These are phyloP conservation scores for Rallus limicola DNA, from an alignment of 2,113 vertebrate species.

Conservation along the genomic window DNA sequence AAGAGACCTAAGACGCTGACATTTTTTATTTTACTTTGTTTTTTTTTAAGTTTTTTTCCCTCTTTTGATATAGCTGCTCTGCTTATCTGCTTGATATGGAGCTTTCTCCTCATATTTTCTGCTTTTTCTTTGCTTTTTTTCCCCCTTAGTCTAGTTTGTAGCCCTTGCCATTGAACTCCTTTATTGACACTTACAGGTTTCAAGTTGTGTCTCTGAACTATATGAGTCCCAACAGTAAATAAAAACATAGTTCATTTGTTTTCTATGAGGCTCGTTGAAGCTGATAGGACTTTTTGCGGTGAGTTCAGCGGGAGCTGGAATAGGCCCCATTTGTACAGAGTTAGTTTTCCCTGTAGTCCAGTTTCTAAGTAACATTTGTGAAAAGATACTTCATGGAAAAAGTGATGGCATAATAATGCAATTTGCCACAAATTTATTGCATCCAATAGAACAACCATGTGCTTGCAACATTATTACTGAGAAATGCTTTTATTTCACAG, in stretches of 20 bases:
- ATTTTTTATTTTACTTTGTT: not conserved
- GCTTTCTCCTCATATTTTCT: not conserved
- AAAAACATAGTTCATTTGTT: not conserved
- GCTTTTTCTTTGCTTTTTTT: too few species aligned
- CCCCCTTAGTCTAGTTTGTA: not conserved
- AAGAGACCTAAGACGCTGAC: not conserved
- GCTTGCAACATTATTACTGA: not conserved
- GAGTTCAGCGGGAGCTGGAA: not conserved
- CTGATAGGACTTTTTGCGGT: not conserved
- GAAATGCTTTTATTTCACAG: constrained; percentile 30
- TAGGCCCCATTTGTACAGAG: not conserved
- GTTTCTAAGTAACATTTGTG: constrained; percentile 23
- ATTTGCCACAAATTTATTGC: constrained; percentile 9
- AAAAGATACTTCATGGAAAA: not conserved
- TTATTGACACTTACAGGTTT: not conserved
- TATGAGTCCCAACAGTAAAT: not conserved
- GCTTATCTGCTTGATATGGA: not conserved
- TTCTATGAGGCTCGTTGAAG: not conserved
- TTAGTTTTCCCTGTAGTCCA: not conserved
- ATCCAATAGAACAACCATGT: not conserved
- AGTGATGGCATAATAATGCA: not conserved
- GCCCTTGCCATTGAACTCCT: not conserved
- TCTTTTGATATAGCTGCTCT: not conserved
- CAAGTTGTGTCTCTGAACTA: not conserved
- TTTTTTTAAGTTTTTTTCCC: too few species aligned